A percentile compares a stretch with the other conserved stretches of the same genome.
Evolutionary conservation across 2,888 invertebrate genomes (phyloP).

Genomic region (Nomada flava): DNA sequence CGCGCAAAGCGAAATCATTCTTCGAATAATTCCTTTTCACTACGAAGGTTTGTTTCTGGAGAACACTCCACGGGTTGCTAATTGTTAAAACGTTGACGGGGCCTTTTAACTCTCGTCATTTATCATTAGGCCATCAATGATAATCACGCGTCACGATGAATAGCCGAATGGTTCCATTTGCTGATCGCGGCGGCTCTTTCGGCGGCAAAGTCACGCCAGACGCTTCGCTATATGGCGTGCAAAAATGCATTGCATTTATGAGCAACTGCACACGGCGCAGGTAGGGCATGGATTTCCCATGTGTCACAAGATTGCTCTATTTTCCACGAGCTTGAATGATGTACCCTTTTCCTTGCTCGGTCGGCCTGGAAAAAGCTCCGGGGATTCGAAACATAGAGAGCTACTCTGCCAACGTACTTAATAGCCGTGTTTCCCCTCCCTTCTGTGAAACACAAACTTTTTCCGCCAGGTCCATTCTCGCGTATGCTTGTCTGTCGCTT

Average conservation of each 20-base stretch:
- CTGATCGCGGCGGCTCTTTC: conserved; percentile 42
- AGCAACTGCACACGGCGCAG: conserved; percentile 34
- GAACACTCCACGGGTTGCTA: conserved; percentile 10
- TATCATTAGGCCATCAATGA: conserved; percentile 48
- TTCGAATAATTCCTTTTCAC: background rate
- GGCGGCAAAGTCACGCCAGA: conserved; percentile 22
- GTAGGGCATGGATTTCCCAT: conserved; percentile 69
- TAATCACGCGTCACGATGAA: conserved; percentile 32
- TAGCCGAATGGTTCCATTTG: conserved; percentile 52
- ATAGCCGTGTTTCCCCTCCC: conserved; percentile 45
- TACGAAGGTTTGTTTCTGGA: background rate
- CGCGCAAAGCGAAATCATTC: background rate
- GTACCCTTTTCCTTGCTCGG: conserved; percentile 65
- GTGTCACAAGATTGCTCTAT: conserved; percentile 68
- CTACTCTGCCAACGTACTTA: conserved; percentile 45
- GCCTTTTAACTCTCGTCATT: conserved; percentile 42
- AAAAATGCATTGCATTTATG: conserved; percentile 60
- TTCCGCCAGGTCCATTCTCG: conserved; percentile 25
- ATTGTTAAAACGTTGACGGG: conserved; percentile 29
- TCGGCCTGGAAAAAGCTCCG: conserved; percentile 58
- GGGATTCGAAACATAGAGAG: conserved; percentile 61
- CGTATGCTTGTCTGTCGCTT: conserved; percentile 17
- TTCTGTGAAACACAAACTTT: conserved; percentile 49
- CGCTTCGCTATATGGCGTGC: conserved; percentile 3
- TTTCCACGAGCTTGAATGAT: conserved; percentile 61